Evolutionary conservation across 2,888 invertebrate species (phyloP).

Genomic region (Meandrusa payeni): DNA sequence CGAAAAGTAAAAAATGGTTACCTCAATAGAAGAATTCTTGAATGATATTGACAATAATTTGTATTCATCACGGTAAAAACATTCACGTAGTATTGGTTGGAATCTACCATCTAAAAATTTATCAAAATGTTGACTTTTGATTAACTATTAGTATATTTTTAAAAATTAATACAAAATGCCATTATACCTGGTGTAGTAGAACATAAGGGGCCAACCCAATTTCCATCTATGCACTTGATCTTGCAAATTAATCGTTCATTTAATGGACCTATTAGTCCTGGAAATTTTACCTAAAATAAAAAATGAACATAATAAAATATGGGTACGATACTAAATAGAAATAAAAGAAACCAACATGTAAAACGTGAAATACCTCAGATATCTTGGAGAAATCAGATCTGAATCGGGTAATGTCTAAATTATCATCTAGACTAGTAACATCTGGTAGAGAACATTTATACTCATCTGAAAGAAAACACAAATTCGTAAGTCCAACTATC

Average conservation of each 20-base stretch:
- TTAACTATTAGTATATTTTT: too few species aligned
- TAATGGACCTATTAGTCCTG: slow-evolving; percentile 87
- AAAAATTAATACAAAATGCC: slow-evolving; percentile 2
- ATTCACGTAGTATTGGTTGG: slow-evolving; percentile 88
- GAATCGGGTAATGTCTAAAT: slow-evolving; percentile 64
- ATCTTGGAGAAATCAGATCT: slow-evolving; percentile 72
- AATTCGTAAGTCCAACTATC: not conserved
- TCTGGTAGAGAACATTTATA: slow-evolving; percentile 73
- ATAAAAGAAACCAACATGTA: not conserved
- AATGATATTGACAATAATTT: slow-evolving; percentile 86
- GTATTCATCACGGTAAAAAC: slow-evolving; percentile 85
- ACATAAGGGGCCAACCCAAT: slow-evolving; percentile 92
- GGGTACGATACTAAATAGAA: not conserved
- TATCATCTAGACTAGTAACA: slow-evolving; percentile 62
- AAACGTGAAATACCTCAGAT: slow-evolving; percentile 56
- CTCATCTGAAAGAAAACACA: slow-evolving; percentile 55
- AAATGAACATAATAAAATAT: too few species aligned
- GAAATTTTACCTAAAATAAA: slow-evolving; percentile 83
- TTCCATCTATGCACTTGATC: slow-evolving; percentile 91
- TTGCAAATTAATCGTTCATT: slow-evolving; percentile 89
- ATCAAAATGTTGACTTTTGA: not conserved
- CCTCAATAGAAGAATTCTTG: slow-evolving; percentile 86
- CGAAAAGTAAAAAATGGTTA: slow-evolving; percentile 64
- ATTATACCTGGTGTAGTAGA: slow-evolving; percentile 85
- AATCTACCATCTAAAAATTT: slow-evolving; percentile 85